Base-by-base conservation (phyloP, 2,113 vertebrate genomes). In the Xerus inauris region DNA sequence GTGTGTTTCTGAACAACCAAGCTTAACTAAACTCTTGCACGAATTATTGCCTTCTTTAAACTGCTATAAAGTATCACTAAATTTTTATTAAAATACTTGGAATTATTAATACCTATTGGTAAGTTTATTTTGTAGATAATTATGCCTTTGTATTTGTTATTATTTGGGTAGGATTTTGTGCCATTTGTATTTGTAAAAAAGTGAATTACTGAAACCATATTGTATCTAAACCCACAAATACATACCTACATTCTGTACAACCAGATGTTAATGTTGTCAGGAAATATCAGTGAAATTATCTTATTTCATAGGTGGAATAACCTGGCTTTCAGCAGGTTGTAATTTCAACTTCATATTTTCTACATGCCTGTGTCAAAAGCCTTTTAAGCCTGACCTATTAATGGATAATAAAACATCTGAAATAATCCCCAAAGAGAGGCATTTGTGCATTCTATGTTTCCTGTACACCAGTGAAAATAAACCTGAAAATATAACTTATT, bases 301-400 rank as follows among this genome's bases (percentile, higher is more conserved):
- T 69, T 95, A 35, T 22, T 97, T 81, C 76, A 79, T 38, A 72
- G 26, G 3, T 57, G 1, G 28, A 87, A 86, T 93, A 84, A 8
- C 32, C 22, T 72, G 45, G 13, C 24, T 93, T 88, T 91, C 7
- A 76, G 51, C 22, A 91, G 54, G 72, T 38, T 24, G 6, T 72
- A 72, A 45, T 94, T 94, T 97, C 24, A 91, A n/a, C 20, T 91
- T 95, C 40, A 49, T 86, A 65, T 72, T 85, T 95, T 85, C 64
- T 94, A 20, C 59, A 40, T 88, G 8, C 30, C 16, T 91, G 4
- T 94, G 28, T 88, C 88, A 89, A 85, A 94, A 91, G 13, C 26
- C 17, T 79, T 94, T 93, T 88, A 91, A 86, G 32, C 16, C 8
- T 22, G 6, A 42, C 80, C 19, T 87, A 64, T 80, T 32, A 83